phyloP scores from a whole-genome alignment of 2,113 vertebrate species.

The Gila orcuttii region DNA sequence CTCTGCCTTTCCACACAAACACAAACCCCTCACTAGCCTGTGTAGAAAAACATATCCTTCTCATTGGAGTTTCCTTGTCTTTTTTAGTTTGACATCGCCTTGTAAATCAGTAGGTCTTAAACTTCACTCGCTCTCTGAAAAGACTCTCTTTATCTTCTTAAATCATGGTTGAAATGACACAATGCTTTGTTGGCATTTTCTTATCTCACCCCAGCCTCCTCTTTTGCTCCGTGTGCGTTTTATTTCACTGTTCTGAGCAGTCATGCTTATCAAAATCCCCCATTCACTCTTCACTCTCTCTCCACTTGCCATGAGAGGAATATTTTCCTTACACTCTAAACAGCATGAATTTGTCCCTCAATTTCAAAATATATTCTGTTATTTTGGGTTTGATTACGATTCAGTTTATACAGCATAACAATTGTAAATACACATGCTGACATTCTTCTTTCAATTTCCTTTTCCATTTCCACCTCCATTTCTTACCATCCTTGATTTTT shows the following conservation, averaged over 20 bases:
- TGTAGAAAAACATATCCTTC: background rate
- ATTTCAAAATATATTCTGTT: conserved; percentile 13
- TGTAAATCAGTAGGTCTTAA: background rate
- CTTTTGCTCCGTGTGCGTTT: conserved; percentile 9
- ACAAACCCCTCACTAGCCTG: background rate
- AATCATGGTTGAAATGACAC: background rate
- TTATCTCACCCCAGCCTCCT: conserved; percentile 15
- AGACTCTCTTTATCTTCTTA: background rate
- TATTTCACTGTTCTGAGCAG: conserved; percentile 11
- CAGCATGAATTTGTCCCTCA: background rate
- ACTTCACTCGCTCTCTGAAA: background rate
- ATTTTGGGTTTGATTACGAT: background rate
- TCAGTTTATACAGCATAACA: background rate
- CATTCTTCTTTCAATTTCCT: background rate
- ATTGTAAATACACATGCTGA: background rate
- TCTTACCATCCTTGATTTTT: background rate
- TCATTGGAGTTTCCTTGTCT: background rate
- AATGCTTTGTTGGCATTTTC: conserved; percentile 32
- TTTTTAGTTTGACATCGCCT: background rate
- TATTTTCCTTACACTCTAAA: background rate
- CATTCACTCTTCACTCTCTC: background rate
- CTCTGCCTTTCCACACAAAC: background rate
- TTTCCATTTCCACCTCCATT: background rate
- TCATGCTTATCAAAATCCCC: conserved; percentile 23
- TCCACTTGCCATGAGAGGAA: background rate